These are phyloP conservation scores for Macquaria ambigua DNA, from an alignment of 2,113 vertebrate genomes.

Conservation along the genomic window DNA sequence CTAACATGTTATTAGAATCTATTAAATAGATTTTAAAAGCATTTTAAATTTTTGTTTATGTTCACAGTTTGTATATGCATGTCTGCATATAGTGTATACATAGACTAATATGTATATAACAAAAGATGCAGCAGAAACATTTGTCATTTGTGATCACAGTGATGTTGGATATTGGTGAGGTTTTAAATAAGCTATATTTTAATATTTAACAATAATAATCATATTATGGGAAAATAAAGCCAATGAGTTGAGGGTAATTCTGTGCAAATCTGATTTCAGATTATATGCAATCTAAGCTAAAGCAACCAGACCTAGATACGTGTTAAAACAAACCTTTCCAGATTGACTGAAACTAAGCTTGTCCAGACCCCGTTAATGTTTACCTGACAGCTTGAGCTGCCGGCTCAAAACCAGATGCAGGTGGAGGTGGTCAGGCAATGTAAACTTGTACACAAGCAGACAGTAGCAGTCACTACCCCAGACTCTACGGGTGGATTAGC, in stretches of 20 bases:
- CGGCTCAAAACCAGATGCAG: conserved; percentile 53
- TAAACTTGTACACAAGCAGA: conserved; percentile 45
- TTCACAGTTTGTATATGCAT: background rate
- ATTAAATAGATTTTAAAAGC: background rate
- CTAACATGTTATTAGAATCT: background rate
- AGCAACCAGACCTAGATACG: background rate
- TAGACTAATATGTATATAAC: background rate
- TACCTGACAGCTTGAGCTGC: conserved; percentile 47
- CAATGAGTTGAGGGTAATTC: background rate
- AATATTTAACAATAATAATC: background rate
- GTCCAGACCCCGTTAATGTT: conserved; percentile 47
- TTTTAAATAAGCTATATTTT: background rate
- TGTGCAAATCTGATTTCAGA: background rate
- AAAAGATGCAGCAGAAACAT: background rate
- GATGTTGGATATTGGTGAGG: background rate
- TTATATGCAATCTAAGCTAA: background rate
- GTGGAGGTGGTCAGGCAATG: conserved; percentile 47
- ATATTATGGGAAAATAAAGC: background rate
- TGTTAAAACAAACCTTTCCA: conserved; percentile 19
- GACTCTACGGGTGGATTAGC: conserved; percentile 14
- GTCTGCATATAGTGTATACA: background rate
- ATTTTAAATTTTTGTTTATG: background rate
- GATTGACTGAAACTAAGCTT: conserved; percentile 18
- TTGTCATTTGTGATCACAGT: background rate
- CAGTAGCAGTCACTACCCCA: conserved; percentile 9